phyloP scores from a whole-genome alignment of 2,888 invertebrate genomes.

The Adela reaumurella region DNA sequence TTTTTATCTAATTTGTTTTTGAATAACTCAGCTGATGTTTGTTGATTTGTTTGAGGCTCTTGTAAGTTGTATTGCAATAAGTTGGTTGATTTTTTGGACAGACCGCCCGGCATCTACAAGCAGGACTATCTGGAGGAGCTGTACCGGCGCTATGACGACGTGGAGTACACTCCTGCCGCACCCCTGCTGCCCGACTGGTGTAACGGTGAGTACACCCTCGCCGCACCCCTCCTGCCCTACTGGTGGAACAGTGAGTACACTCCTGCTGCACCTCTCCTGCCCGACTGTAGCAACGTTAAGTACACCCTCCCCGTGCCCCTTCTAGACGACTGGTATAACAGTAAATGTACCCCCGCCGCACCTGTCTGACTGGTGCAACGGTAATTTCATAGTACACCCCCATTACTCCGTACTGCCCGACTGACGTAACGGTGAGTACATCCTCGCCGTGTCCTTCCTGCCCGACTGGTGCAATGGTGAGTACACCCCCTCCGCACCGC shows the following conservation, averaged over 20 bases:
- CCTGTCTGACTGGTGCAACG: too few relatives aligned
- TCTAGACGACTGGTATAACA: too few relatives aligned
- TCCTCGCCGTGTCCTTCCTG: slow-evolving; percentile 67
- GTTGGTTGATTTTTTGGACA: slow-evolving; percentile 15
- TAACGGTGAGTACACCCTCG: slow-evolving; percentile 55
- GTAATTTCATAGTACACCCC: too few relatives aligned
- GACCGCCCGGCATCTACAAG: slow-evolving; percentile 97
- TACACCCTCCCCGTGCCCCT: background rate
- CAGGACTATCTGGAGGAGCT: slow-evolving; percentile 90
- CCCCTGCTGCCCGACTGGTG: slow-evolving; percentile 89
- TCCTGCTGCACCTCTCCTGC: background rate
- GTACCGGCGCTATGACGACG: slow-evolving; percentile 74
- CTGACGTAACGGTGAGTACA: slow-evolving; percentile 70
- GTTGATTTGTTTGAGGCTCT: too few relatives aligned
- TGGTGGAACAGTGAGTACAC: too few relatives aligned
- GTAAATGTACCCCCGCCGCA: too few relatives aligned
- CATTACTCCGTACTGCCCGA: slow-evolving; percentile 76
- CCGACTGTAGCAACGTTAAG: too few relatives aligned
- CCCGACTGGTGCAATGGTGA: slow-evolving; percentile 89
- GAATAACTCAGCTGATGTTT: too few relatives aligned
- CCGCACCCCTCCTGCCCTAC: too few relatives aligned
- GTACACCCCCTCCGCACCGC: too few relatives aligned
- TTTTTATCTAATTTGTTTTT: too few relatives aligned
- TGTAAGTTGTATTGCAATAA: too few relatives aligned
- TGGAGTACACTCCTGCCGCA: slow-evolving; percentile 65